A percentile compares a stretch with the other conserved stretches of the same genome.
Conservation (phyloP, 2,888 invertebrate species). For the Erynnis tages region DNA sequence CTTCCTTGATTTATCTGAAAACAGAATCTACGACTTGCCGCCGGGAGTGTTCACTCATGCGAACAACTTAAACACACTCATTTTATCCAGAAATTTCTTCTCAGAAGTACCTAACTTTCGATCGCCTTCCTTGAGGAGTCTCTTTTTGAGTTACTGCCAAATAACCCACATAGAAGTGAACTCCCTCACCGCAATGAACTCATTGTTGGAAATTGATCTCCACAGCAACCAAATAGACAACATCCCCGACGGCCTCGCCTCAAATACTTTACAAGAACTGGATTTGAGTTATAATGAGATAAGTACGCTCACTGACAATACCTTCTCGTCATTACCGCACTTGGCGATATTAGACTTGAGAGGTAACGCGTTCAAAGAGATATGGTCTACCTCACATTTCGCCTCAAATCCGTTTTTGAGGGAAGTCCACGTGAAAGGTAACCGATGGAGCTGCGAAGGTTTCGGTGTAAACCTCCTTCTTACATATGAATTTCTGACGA, state of each 20-base stretch:
- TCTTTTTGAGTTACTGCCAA: constrained; percentile 85
- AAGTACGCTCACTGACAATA: constrained; percentile 79
- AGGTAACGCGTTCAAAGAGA: constrained; percentile 86
- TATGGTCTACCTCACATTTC: constrained; percentile 83
- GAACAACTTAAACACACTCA: constrained; percentile 79
- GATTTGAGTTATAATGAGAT: constrained; percentile 83
- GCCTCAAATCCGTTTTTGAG: constrained; percentile 81
- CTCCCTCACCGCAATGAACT: constrained; percentile 79
- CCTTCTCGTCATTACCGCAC: constrained; percentile 83
- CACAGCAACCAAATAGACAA: constrained; percentile 84
- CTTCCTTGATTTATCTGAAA: constrained; percentile 85
- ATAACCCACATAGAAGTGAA: constrained; percentile 76
- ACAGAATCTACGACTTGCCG: constrained; percentile 82
- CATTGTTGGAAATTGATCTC: constrained; percentile 82
- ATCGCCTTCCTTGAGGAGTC: constrained; percentile 78
- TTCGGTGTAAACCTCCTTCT: constrained; percentile 78
- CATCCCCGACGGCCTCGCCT: constrained; percentile 81
- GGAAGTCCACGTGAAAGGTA: constrained; percentile 84
- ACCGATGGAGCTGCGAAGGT: constrained; percentile 90
- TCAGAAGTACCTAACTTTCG: constrained; percentile 79
- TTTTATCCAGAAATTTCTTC: constrained; percentile 85
- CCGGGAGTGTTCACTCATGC: constrained; percentile 80
- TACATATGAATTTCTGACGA: constrained; percentile 83
- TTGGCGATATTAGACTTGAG: constrained; percentile 84
- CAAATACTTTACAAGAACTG: constrained; percentile 81